Base-by-base conservation (phyloP, 2,113 vertebrate genomes). In the Tichodroma muraria region DNA sequence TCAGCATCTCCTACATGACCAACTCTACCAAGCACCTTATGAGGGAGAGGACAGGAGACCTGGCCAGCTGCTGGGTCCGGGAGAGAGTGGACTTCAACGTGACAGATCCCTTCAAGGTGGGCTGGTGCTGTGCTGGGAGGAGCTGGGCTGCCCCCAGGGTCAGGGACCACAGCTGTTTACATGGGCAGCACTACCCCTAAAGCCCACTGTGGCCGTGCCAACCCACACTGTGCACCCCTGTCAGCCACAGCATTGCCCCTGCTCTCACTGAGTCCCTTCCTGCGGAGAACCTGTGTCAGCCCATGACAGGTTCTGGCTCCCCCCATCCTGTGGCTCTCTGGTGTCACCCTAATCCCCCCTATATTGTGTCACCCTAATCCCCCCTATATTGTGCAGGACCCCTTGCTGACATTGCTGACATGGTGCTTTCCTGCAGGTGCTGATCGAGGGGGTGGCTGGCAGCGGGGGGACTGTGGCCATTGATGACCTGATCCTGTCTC, bases 401-500 rank as follows among this genome's bases (percentile, higher is more conserved):
- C 45, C 4, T 22, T 12, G 40, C 1, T 45, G 80, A 76, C 0
- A 0, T 12, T 23, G 20, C 21, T 2, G 7, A 15, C 0, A 1
- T 1, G 60, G 6, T 21, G 59, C 31, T 73, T 45, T 63, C 24
- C 75, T 19, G 14, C 94, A 99, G 99, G 98, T 99, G 93, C 19
- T 99, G 56, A 97, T 99, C 8, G 97, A 98, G 28, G 99, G 98
- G 13, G 94, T 97, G 27, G 93, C 98, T 2, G 69, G 97, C 6
- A 47, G 73, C 0, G 89, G 96, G 3, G 98, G 98, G 8, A 97
- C 97, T 0, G 93, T 99, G 28, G 98, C 98, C 11, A 85, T 99
- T 2, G 99, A 99, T 45, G 98, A 98, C 94, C 98, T 99, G 59
- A 95, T 98, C 38, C 90, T 99, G 90, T 99, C 99, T 3, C 97